Conservation (phyloP, 2,797 vertebrate genomes). For the Zenarchopterus dispar region DNA sequence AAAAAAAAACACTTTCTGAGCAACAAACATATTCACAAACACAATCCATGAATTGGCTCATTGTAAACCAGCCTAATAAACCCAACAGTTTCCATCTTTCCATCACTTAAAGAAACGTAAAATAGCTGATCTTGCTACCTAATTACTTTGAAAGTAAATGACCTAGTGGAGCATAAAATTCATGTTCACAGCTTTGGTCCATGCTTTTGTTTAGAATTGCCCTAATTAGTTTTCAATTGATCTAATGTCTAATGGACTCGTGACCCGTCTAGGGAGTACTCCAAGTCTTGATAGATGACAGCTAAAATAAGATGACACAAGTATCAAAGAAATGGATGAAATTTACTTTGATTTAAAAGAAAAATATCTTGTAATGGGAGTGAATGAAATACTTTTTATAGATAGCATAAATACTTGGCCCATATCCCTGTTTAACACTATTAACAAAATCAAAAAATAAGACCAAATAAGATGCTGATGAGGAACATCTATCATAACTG, state of each 20-base stretch:
- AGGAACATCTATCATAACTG: conserved; percentile 40
- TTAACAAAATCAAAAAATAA: conserved; percentile 32
- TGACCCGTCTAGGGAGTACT: too few relatives aligned
- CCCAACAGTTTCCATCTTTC: background rate
- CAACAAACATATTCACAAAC: background rate
- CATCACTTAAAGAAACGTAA: background rate
- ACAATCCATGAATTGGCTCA: background rate
- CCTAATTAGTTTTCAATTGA: background rate
- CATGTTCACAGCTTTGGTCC: background rate
- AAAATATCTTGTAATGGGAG: too few relatives aligned
- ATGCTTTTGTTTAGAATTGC: background rate
- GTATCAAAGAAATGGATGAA: too few relatives aligned
- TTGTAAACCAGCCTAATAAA: background rate
- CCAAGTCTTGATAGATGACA: too few relatives aligned
- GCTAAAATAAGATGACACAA: too few relatives aligned
- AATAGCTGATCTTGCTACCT: background rate
- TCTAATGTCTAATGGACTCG: too few relatives aligned
- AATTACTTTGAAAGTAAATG: background rate
- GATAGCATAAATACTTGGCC: conserved; percentile 27
- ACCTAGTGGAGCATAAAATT: background rate
- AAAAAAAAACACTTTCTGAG: background rate
- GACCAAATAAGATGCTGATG: conserved; percentile 43
- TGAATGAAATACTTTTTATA: conserved; percentile 5
- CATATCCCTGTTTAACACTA: conserved; percentile 30
- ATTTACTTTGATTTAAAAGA: background rate